These are phyloP conservation scores for Melitaea cinxia DNA, from an alignment of 1,140 invertebrate species.

Conservation along the genomic window DNA sequence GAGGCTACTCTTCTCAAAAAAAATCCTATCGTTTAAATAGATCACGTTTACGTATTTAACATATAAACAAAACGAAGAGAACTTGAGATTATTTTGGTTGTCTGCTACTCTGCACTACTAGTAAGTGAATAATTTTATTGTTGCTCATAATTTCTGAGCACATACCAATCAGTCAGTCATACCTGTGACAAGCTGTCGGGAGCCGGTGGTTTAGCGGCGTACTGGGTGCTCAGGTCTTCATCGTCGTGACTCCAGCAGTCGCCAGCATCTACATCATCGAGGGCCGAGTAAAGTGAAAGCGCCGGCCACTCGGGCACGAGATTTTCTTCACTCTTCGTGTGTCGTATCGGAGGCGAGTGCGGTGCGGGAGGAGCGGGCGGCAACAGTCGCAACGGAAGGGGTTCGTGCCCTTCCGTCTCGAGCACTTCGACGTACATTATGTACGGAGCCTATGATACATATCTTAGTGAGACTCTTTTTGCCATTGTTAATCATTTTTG, in stretches of 20 bases:
- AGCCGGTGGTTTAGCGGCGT: slow-evolving; percentile 57
- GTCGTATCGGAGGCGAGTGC: slow-evolving; percentile 80
- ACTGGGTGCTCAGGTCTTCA: slow-evolving; percentile 89
- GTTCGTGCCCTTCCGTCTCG: slow-evolving; percentile 92
- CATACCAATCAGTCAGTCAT: neutral
- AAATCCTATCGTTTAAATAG: too few species aligned
- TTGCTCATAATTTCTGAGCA: too few species aligned
- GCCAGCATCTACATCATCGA: slow-evolving; percentile 68
- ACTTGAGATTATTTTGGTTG: too few species aligned
- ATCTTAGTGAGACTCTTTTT: neutral
- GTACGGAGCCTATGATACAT: slow-evolving; percentile 91
- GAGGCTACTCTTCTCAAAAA: too few species aligned
- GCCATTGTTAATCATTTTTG: too few species aligned
- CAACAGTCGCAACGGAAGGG: slow-evolving; percentile 69
- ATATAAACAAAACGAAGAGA: too few species aligned
- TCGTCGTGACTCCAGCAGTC: slow-evolving; percentile 96
- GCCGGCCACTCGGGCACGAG: slow-evolving; percentile 82
- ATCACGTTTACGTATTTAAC: too few species aligned
- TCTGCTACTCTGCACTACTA: too few species aligned
- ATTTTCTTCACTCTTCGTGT: slow-evolving; percentile 97
- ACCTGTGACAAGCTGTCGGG: slow-evolving; percentile 72
- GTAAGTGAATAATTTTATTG: too few species aligned
- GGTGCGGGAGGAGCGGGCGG: slow-evolving; percentile 74
- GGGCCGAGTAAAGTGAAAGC: slow-evolving; percentile 65
- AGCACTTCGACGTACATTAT: slow-evolving; percentile 98